Percentiles rank a stretch among this genome's conserved stretches.
Conservation (phyloP, 2,888 invertebrate species). For the Drosophila barbarae region DNA sequence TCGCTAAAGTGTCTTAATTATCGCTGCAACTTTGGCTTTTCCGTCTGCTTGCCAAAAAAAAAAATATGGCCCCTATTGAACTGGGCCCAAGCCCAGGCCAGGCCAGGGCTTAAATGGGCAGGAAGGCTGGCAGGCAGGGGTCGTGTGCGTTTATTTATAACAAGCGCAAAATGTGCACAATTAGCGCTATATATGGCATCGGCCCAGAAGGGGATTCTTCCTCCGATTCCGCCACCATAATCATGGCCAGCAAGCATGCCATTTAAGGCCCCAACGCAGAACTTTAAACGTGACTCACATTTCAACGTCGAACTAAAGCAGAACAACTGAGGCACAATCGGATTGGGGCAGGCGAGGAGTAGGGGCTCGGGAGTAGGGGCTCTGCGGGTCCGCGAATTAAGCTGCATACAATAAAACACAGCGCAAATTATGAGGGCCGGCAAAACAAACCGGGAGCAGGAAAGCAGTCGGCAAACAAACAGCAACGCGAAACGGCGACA, state of each 20-base stretch:
- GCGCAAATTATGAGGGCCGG: constrained; percentile 68
- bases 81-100: constrained; percentile 4
- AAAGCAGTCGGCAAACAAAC: constrained; percentile 31
- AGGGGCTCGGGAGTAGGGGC: constrained; percentile 5
- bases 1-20: constrained; percentile 49
- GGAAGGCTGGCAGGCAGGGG: constrained; percentile 2
- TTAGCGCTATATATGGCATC: constrained; percentile 67
- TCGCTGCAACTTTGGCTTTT: constrained; percentile 24
- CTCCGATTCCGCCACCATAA: constrained; percentile 24
- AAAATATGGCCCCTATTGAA: constrained; percentile 17
- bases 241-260: constrained; percentile 41
- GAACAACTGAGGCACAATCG: constrained; percentile 9
- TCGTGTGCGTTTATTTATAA: constrained; percentile 64
- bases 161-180: constrained; percentile 71
- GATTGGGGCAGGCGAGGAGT: constrained; percentile 4
- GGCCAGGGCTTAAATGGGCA: constrained; percentile 4
- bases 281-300: constrained; percentile 73
- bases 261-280: constrained; percentile 63
- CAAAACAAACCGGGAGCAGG: constrained; percentile 15
- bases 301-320: constrained; percentile 43
- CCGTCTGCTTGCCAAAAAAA: constrained; percentile 21
- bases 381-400: constrained; percentile 50
- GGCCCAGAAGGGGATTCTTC: constrained; percentile 12
- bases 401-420: constrained; percentile 67
- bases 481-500: constrained; percentile 16